A percentile compares a stretch with the other conserved stretches of the same genome.
Evolutionary conservation across 2,113 vertebrate genomes (phyloP).

Genomic region (Hyaena hyaena): DNA sequence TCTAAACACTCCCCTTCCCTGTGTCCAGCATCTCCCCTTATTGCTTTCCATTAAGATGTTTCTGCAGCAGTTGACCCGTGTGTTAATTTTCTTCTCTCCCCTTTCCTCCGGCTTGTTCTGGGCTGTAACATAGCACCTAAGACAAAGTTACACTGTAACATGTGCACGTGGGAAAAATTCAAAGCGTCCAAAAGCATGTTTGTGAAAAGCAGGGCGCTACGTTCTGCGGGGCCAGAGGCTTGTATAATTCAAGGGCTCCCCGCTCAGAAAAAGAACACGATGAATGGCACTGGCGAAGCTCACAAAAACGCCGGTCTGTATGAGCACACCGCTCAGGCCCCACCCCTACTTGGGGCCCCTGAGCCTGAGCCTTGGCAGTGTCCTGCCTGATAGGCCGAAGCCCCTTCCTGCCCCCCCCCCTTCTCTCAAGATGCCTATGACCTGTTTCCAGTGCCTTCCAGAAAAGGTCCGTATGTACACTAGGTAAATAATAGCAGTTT

Average conservation of each 20-base stretch:
- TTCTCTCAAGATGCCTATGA: background rate
- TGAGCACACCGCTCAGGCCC: fast-evolving
- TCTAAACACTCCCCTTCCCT: background rate
- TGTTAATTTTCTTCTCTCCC: background rate
- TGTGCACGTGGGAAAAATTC: background rate
- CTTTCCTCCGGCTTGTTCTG: background rate
- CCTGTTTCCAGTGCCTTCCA: fast-evolving
- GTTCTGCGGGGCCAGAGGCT: background rate
- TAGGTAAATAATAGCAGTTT: background rate
- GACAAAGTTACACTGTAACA: background rate
- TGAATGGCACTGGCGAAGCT: background rate
- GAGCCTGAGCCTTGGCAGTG: no score
- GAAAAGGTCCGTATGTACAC: fast-evolving
- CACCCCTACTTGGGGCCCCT: fast-evolving
- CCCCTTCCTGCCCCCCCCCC: fast-evolving
- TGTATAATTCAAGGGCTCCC: fast-evolving
- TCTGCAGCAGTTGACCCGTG: background rate
- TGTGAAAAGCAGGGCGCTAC: background rate
- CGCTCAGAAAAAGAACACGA: background rate
- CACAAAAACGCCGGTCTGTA: background rate
- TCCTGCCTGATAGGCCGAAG: background rate
- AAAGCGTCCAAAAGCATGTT: background rate
- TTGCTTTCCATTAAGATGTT: background rate
- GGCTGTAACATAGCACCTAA: background rate
- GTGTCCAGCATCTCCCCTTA: background rate